phyloP scores from a whole-genome alignment of 2,113 vertebrate species.

The Calonectris borealis region DNA sequence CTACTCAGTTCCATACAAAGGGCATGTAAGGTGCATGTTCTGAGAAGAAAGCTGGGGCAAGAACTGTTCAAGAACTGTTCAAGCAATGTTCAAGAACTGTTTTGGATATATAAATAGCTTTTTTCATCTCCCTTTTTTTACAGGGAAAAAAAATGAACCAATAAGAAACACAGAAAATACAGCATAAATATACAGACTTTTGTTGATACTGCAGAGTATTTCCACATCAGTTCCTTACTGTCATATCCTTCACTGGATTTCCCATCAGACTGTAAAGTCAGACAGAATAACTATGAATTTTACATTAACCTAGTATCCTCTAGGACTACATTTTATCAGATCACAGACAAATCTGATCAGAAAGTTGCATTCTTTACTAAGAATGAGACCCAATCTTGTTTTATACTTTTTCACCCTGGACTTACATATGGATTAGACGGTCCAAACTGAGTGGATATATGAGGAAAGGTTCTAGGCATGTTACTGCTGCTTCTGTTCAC shows the following conservation, averaged over 20 bases:
- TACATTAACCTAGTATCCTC: neutral
- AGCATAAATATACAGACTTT: neutral
- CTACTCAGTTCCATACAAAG: neutral
- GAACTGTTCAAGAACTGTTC: neutral
- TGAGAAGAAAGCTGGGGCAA: neutral
- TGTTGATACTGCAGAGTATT: neutral
- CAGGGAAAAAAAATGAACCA: neutral
- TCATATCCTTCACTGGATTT: neutral
- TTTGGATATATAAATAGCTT: neutral
- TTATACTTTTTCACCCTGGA: neutral
- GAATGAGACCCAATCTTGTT: neutral
- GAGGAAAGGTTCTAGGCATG: neutral
- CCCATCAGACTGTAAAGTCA: neutral
- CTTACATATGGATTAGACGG: neutral
- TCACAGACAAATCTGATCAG: neutral
- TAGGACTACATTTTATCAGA: neutral
- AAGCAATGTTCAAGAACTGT: neutral
- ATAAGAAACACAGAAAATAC: neutral
- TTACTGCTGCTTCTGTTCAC: neutral
- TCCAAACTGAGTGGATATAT: neutral
- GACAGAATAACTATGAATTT: slow-evolving; percentile 24
- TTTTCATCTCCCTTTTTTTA: neutral
- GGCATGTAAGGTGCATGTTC: neutral
- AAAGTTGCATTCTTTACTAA: neutral
- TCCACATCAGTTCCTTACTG: neutral